Conservation (phyloP, 2,888 invertebrate genomes). For the Drosophila nigricruria region DNA sequence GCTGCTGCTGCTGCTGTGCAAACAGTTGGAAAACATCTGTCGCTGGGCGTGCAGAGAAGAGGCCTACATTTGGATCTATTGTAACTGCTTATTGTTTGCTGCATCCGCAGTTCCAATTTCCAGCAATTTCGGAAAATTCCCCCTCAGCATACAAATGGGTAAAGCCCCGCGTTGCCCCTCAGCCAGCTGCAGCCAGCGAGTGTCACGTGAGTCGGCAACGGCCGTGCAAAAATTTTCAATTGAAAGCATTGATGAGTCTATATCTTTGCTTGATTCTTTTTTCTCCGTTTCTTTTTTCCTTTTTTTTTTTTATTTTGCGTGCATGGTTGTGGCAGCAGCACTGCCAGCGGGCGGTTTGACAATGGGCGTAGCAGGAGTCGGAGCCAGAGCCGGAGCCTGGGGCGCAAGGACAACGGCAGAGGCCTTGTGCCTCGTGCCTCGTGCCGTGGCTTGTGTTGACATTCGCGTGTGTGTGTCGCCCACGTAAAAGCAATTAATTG, state of each 20-base stretch:
- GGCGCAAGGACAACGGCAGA: slow-evolving; percentile 15
- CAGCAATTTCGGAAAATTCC: slow-evolving; percentile 52
- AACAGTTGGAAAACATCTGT: slow-evolving; percentile 58
- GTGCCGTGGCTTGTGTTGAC: slow-evolving; percentile 70
- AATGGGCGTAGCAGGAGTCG: slow-evolving; percentile 28
- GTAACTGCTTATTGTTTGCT: slow-evolving; percentile 70
- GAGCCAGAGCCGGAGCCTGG: slow-evolving; percentile 3
- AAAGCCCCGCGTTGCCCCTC: neutral
- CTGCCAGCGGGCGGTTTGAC: slow-evolving; percentile 58
- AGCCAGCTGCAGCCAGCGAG: slow-evolving; percentile 11
- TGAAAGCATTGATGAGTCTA: slow-evolving; percentile 77
- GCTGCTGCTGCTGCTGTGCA: slow-evolving; percentile 55
- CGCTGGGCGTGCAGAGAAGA: slow-evolving; percentile 22
- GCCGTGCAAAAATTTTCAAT: slow-evolving; percentile 78
- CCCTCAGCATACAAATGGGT: slow-evolving; percentile 53
- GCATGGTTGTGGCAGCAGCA: slow-evolving; percentile 64
- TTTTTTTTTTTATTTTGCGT: slow-evolving; percentile 27
- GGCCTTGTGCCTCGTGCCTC: slow-evolving; percentile 46
- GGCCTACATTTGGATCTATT: slow-evolving; percentile 55
- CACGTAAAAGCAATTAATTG: slow-evolving; percentile 80
- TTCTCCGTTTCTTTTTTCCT: slow-evolving; percentile 11
- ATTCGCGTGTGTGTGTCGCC: slow-evolving; percentile 45
- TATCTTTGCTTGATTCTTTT: slow-evolving; percentile 47
- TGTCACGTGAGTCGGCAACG: slow-evolving; percentile 55
- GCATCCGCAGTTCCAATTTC: slow-evolving; percentile 70